A percentile compares a stretch with the other conserved stretches of the same genome.
Evolutionary conservation across 2,888 invertebrate genomes (phyloP).

Genomic region (Hetaerina titia): DNA sequence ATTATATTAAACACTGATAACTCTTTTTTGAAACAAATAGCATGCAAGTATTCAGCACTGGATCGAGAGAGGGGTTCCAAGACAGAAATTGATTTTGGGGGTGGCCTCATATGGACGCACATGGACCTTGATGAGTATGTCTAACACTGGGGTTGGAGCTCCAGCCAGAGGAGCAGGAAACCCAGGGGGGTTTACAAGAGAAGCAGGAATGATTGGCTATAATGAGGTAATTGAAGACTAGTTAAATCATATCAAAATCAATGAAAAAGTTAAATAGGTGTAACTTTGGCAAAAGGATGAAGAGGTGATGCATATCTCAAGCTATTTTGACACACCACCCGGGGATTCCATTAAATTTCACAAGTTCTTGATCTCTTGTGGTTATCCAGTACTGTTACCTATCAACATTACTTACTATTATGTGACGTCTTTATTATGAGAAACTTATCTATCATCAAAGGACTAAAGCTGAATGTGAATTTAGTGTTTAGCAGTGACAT

Average conservation of each 20-base stretch:
- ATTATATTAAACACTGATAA: too few relatives aligned
- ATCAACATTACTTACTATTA: too few relatives aligned
- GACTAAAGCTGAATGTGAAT: too few relatives aligned
- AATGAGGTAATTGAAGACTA: slow-evolving; percentile 67
- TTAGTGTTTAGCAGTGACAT: too few relatives aligned
- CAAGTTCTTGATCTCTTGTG: too few relatives aligned
- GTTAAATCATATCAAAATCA: background rate
- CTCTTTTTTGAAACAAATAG: slow-evolving; percentile 70
- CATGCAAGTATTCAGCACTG: slow-evolving; percentile 65
- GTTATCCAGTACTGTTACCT: too few relatives aligned
- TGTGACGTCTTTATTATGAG: too few relatives aligned
- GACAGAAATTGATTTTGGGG: slow-evolving; percentile 66
- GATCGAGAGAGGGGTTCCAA: slow-evolving; percentile 66
- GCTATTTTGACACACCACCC: too few relatives aligned
- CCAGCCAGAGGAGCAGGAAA: slow-evolving; percentile 64
- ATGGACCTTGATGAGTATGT: slow-evolving; percentile 45
- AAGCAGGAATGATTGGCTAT: slow-evolving; percentile 68
- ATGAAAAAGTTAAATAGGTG: background rate
- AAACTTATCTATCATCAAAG: too few relatives aligned
- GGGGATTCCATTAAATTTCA: too few relatives aligned
- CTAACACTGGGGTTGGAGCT: slow-evolving; percentile 66
- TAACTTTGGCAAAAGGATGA: too few relatives aligned
- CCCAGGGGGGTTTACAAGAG: slow-evolving; percentile 52
- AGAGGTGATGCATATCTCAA: too few relatives aligned
- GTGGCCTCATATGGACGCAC: slow-evolving; percentile 66